Conservation (phyloP, 1,140 invertebrate genomes). For the Trissolcus basalis region DNA sequence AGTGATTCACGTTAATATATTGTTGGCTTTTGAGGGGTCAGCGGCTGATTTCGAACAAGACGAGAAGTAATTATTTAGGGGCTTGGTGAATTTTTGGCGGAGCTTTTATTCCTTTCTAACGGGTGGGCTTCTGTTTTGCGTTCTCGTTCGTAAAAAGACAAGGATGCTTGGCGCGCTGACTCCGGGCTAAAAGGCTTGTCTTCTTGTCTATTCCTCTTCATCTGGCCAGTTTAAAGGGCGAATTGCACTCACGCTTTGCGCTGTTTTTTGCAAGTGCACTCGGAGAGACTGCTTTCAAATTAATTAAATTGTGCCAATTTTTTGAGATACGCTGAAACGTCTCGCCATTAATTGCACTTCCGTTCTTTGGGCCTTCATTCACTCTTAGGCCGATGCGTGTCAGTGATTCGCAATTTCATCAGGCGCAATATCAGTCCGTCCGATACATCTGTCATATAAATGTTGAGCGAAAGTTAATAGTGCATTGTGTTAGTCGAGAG, state of each 20-base stretch:
- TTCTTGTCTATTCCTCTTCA: conserved; percentile 27
- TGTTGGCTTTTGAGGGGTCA: no score
- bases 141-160: conserved; percentile 21
- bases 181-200: conserved; percentile 20
- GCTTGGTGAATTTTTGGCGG: conserved; percentile 26
- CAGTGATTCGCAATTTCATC: no score
- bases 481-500: no score
- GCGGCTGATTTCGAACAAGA: conserved; percentile 2
- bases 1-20: no score
- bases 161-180: conserved; percentile 27
- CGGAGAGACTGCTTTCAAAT: conserved; percentile 3
- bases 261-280: not conserved
- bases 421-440: no score
- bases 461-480: no score
- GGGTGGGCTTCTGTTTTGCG: conserved; percentile 34
- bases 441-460: no score
- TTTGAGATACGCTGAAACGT: not conserved
- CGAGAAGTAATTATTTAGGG: conserved; percentile 27
- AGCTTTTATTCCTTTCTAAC: conserved; percentile 26
- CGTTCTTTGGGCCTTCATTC: no score
- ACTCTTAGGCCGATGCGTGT: no score
- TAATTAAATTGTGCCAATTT: conserved; percentile 18
- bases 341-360: not conserved
- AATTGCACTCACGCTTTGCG: conserved; percentile 12
- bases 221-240: conserved; percentile 33